Evolutionary conservation across 2,113 vertebrate genomes (phyloP).

Genomic region (Origma solitaria): DNA sequence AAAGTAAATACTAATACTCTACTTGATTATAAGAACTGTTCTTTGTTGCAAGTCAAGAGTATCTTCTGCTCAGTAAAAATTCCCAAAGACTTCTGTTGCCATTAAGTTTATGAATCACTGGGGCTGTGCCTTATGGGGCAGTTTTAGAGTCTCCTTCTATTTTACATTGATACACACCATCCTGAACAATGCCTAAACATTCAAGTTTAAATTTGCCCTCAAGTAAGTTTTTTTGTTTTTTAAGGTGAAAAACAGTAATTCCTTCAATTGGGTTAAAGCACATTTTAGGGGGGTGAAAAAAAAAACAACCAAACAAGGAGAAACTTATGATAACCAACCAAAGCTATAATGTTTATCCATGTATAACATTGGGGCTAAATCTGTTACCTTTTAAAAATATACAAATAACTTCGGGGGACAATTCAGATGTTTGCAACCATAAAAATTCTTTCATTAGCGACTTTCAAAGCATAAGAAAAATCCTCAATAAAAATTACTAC

Average conservation of each 20-base stretch:
- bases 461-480: neutral
- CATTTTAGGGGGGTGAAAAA: neutral
- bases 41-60: neutral
- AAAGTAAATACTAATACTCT: neutral
- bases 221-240: no score
- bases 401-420: neutral
- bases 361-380: neutral
- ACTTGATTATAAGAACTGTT: neutral
- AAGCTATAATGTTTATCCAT: neutral
- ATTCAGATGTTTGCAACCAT: neutral
- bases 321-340: neutral
- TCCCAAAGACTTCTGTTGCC: neutral
- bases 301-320: neutral
- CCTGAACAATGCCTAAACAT: neutral
- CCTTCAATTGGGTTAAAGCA: neutral
- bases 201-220: neutral
- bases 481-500: neutral
- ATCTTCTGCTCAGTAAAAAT: neutral
- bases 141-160: neutral
- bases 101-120: neutral
- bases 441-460: neutral
- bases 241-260: neutral
- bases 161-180: neutral
- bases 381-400: neutral
- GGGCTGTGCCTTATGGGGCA: neutral